Base-by-base conservation (phyloP, 1,140 invertebrate species). In the Hirudo medicinalis region DNA sequence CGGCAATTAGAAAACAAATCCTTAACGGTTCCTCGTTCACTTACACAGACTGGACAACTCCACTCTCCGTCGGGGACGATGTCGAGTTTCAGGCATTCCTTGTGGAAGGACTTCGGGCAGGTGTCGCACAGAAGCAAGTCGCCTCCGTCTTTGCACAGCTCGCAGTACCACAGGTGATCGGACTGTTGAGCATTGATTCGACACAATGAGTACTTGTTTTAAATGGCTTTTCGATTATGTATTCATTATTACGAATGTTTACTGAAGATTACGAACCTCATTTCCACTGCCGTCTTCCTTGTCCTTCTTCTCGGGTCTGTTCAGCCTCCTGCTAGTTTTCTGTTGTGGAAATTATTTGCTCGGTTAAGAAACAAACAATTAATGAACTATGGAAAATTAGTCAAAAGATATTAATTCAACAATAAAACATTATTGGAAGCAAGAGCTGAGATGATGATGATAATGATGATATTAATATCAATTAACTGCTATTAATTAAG, bases 51-150 rank as follows among this genome's bases (percentile, higher is more conserved):
- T 17, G 94, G 92, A 84, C 94, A 98, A 57, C 91, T 95, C 94
- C 94, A 98, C 80, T 93, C 92, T 32, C 94, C 80, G 84, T 97
- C 94, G 5, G 93, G 93, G 6, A 92, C 91, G 78, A 96, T 92
- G 78, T 97, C 94, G 72, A 97, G 82, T 82, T 97, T 93, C 71
- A 97, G 82, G 80, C 94, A 98, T 4, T 95, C 92, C 78, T 96
- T 85, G 83, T 97, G 94, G 82, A 95, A 97, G 4, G 94, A 94
- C 76, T 91, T 85, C 0, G 94, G 93, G 82, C 94, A 97, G 0
- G 93, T 97, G 83, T 98, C 94, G 79, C 94, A 98, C 0, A 98
- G 85, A 71, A 98, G 94, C 72, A 98, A 96, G 83, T 98, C 94
- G 32, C 94, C 94, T 49, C 94, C 94, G 78, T 97, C 94, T 83